Base-by-base conservation (phyloP, 2,888 invertebrate species). In the Scelioninae gen. 1 region DNA sequence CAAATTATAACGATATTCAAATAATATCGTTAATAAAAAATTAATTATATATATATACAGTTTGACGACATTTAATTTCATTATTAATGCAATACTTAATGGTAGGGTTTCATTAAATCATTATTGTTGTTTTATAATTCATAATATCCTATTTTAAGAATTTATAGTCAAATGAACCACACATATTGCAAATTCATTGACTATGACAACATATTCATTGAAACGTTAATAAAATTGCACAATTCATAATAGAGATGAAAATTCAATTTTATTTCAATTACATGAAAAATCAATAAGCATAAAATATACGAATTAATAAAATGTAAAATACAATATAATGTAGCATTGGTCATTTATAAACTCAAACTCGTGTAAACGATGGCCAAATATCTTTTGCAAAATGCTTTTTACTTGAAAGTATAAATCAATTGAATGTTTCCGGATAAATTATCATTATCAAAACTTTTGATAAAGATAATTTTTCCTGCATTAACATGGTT, bases 61-160 rank as follows among this genome's bases (percentile, higher is more conserved):
- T 62, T 45, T 47, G 32, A 47, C 32, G 23, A 11, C 23, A 9
- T 51, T 65, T 65, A 65, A 65, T 16, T n/a, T 65, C 15, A 49
- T 23, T 5, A n/a, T 49, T 32, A 34, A 56, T 68, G 32, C 55
- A 68, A 55, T 15, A 32, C 34, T 43, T 11, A 66, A 40, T 66
- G 15, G 66, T 31, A 13, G 55, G 31, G 15, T 66, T 55, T 66
- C 31, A 55, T 43, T 13, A 40, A 15, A 15, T 11, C 43, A 43
- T 66, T 55, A 55, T n/a, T 29, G 55, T 66, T 43, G 13, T 34
- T 49, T 55, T 32, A 23, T n/a, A 51, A 66, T 56, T 56, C 45
- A 56, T 55, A 56, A 56, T 56, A 56, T 38, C 55, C 16, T 32
- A 47, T 32, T 68, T 55, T 31, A 68, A 56, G 68, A 56, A 68